Evolutionary conservation across 2,797 vertebrate genomes (phyloP).

Genomic region (Mallotus villosus): DNA sequence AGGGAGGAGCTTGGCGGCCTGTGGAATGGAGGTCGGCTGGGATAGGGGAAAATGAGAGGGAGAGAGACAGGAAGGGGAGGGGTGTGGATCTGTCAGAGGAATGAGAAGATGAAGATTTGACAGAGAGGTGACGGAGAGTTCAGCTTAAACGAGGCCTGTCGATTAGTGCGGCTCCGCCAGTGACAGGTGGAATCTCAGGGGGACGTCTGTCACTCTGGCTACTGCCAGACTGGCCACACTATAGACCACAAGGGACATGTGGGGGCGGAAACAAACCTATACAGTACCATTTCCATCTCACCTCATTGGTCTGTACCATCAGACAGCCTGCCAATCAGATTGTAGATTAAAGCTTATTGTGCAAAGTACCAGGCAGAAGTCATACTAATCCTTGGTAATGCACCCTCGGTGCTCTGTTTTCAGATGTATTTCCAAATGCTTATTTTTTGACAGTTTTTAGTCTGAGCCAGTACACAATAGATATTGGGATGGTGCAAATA

Average conservation of each 20-base stretch:
- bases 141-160: slow-evolving; percentile 87
- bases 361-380: slow-evolving; percentile 58
- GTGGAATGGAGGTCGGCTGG: slow-evolving; percentile 35
- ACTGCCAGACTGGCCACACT: slow-evolving; percentile 75
- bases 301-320: slow-evolving; percentile 44
- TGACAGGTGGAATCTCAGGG: slow-evolving; percentile 94
- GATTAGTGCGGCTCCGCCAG: slow-evolving; percentile 81
- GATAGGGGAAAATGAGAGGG: slow-evolving; percentile 26
- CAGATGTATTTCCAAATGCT: slow-evolving; percentile 47
- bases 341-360: slow-evolving; percentile 68
- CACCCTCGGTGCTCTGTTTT: slow-evolving; percentile 58
- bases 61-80: slow-evolving; percentile 21
- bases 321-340: slow-evolving; percentile 41
- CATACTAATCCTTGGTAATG: slow-evolving; percentile 62
- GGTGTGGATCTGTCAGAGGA: slow-evolving; percentile 68
- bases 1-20: slow-evolving; percentile 46
- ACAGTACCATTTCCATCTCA: slow-evolving; percentile 4
- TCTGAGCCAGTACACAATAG: slow-evolving; percentile 35
- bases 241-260: slow-evolving; percentile 67
- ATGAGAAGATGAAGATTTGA: slow-evolving; percentile 87
- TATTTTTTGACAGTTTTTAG: slow-evolving; percentile 40
- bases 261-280: slow-evolving; percentile 36
- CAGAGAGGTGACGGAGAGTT: slow-evolving; percentile 88
- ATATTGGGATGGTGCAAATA: slow-evolving; percentile 19
- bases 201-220: slow-evolving; percentile 85